phyloP scores from a whole-genome alignment of 2,888 invertebrate species.

The Lasioglossum oenotherae region DNA sequence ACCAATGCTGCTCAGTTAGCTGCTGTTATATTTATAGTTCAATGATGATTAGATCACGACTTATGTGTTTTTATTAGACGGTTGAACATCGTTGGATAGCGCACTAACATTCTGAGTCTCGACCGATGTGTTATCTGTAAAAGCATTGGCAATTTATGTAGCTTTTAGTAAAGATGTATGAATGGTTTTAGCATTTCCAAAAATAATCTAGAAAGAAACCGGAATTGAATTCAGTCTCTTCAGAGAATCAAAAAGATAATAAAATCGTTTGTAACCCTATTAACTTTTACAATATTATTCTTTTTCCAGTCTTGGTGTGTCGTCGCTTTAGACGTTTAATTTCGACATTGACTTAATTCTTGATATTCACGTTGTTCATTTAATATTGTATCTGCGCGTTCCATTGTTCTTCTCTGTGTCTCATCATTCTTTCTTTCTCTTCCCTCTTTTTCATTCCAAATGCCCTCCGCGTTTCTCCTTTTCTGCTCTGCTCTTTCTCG shows the following conservation, averaged over 20 bases:
- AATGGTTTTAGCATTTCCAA: not conserved
- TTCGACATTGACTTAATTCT: not conserved
- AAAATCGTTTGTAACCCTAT: not conserved
- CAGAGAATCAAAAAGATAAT: not conserved
- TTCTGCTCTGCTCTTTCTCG: constrained; percentile 22
- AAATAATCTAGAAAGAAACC: not conserved
- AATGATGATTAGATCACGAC: not conserved
- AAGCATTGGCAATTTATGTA: not conserved
- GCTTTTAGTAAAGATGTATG: not conserved
- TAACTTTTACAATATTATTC: not conserved
- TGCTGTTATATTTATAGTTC: not conserved
- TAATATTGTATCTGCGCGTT: constrained; percentile 14
- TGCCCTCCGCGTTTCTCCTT: constrained; percentile 4
- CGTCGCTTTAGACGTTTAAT: not conserved
- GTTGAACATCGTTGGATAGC: not conserved
- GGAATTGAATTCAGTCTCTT: not conserved
- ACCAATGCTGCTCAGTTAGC: not conserved
- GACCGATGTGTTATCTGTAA: not conserved
- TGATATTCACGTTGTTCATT: not conserved
- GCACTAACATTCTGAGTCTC: not conserved
- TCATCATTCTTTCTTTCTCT: constrained; percentile 1
- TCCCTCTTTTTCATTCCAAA: constrained; percentile 5
- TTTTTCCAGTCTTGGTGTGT: not conserved
- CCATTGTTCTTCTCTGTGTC: constrained; percentile 3
- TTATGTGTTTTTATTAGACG: not conserved